Evolutionary conservation across 2,797 vertebrate species (phyloP).

Genomic region (Micropoecilia bifurca): DNA sequence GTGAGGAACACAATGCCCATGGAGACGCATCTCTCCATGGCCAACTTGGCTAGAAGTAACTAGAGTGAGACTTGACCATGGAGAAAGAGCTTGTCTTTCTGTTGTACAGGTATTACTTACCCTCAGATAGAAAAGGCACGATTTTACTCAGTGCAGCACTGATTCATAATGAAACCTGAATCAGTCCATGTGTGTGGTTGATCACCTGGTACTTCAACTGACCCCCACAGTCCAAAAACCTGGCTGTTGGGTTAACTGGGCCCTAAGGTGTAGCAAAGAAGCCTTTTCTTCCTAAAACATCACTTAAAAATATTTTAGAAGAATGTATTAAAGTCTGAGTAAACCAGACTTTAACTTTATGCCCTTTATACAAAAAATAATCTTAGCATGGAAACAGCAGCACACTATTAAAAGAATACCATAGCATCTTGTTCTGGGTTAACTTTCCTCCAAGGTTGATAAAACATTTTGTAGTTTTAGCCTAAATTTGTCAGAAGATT

Average conservation of each 20-base stretch:
- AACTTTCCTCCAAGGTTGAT: neutral
- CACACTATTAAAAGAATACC: neutral
- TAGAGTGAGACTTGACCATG: too few relatives aligned
- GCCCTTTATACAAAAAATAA: neutral
- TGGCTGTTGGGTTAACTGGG: neutral
- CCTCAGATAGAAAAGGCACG: neutral
- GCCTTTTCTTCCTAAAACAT: neutral
- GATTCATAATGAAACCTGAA: neutral
- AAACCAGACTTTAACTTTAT: neutral
- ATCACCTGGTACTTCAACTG: too few relatives aligned
- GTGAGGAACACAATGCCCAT: too few relatives aligned
- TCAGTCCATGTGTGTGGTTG: neutral
- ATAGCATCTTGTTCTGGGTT: neutral
- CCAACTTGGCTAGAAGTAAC: too few relatives aligned
- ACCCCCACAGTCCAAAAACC: too few relatives aligned
- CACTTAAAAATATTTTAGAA: neutral
- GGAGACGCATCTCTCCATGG: too few relatives aligned
- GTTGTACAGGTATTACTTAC: neutral
- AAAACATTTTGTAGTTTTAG: neutral
- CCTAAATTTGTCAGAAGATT: neutral
- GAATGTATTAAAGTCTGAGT: neutral
- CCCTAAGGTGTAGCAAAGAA: neutral
- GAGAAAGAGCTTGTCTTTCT: too few relatives aligned
- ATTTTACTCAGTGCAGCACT: neutral
- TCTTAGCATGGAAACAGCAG: neutral